Conservation (phyloP, 92 coral and sea anemone species). For the Epizoanthus ramosus region DNA sequence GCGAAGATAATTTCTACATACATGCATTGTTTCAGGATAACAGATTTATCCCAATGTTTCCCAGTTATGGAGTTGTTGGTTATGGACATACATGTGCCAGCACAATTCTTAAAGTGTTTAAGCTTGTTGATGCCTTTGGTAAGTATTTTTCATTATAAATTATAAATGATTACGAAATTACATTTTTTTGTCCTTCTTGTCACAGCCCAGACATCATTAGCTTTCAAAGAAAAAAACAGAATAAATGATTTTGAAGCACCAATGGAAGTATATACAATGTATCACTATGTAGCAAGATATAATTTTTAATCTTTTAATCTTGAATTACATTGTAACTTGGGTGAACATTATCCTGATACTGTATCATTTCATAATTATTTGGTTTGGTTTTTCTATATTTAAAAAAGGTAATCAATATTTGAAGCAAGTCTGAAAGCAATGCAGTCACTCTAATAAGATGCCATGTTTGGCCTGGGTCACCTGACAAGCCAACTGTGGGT, state of each 20-base stretch:
- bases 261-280: too few relatives aligned
- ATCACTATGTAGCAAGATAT: too few relatives aligned
- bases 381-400: not conserved
- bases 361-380: too few relatives aligned
- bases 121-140: conserved; percentile 59
- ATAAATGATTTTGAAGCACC: too few relatives aligned
- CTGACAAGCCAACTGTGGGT: conserved; percentile 49
- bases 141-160: not conserved
- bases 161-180: too few relatives aligned
- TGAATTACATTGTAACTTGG: too few relatives aligned
- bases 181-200: too few relatives aligned
- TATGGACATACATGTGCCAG: conserved; percentile 53
- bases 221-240: too few relatives aligned
- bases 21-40: conserved; percentile 29
- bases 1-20: too few relatives aligned
- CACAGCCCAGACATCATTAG: too few relatives aligned
- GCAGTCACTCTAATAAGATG: conserved; percentile 52
- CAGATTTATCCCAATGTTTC: conserved; percentile 40
- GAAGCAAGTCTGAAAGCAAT: conserved; percentile 43
- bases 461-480: conserved; percentile 58
- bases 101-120: conserved; percentile 35
- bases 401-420: conserved; percentile 48
- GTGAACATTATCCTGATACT: too few relatives aligned
- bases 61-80: conserved; percentile 43
- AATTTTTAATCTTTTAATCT: too few relatives aligned